Evolutionary conservation across 2,113 vertebrate species (phyloP).

Genomic region (Poeciliopsis retropinna): DNA sequence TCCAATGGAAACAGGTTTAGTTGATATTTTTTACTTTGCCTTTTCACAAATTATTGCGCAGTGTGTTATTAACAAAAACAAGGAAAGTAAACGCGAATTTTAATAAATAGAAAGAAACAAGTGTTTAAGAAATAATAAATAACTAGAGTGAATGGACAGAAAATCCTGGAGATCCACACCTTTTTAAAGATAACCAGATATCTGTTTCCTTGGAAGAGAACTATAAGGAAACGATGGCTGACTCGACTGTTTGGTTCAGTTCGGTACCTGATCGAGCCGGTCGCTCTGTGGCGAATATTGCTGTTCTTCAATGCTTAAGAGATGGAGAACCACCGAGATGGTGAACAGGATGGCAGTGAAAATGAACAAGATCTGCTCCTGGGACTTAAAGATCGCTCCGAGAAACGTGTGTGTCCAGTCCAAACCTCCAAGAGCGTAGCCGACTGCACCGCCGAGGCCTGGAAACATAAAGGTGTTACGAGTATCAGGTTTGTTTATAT

Average conservation of each 20-base stretch:
- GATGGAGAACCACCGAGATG: conserved; percentile 88
- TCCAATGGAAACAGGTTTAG: neutral
- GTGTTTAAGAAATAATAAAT: no score
- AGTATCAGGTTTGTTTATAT: neutral
- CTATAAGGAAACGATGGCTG: neutral
- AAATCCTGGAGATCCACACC: neutral
- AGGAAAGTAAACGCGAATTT: neutral
- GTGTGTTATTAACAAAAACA: no score
- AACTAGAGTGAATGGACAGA: neutral
- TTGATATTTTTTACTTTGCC: neutral
- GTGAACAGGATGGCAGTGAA: conserved; percentile 92
- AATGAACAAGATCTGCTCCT: conserved; percentile 97
- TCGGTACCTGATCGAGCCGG: conserved; percentile 78
- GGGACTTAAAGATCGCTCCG: conserved; percentile 86
- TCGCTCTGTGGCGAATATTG: conserved; percentile 89
- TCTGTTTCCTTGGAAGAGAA: neutral
- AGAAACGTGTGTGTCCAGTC: conserved; percentile 97
- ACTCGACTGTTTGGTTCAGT: neutral
- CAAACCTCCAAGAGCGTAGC: conserved; percentile 94
- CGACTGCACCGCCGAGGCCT: conserved; percentile 95
- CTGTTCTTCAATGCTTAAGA: conserved; percentile 94
- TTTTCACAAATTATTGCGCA: no score
- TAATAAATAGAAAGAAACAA: neutral
- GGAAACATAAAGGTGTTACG: neutral
- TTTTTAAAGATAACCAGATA: neutral